Conservation (phyloP, 2,113 vertebrate species). For the Pomatostomus ruficeps region DNA sequence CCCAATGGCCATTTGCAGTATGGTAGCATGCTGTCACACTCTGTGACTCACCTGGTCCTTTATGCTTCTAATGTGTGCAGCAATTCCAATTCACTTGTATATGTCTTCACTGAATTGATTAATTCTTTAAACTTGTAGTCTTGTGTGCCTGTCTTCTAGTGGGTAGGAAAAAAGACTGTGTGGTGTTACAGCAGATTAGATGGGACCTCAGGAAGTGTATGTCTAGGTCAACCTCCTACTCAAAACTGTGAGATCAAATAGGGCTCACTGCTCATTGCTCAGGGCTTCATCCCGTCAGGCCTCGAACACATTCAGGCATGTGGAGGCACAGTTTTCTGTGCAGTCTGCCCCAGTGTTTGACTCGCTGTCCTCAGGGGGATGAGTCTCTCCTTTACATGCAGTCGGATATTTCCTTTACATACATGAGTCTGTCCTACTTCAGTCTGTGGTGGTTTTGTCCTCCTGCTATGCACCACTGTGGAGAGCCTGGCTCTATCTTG, state of each 20-base stretch:
- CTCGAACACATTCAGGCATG: neutral
- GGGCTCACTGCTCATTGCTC: neutral
- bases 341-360: neutral
- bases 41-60: neutral
- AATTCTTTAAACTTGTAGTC: neutral
- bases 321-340: neutral
- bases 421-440: neutral
- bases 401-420: neutral
- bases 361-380: neutral
- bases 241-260: neutral
- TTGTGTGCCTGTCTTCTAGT: neutral
- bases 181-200: neutral
- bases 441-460: neutral
- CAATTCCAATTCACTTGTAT: neutral
- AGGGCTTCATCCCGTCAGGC: neutral
- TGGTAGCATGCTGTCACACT: accelerated
- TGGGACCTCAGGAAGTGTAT: neutral
- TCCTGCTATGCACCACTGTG: neutral
- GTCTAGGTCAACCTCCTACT: neutral
- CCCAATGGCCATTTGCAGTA: neutral
- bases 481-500: neutral
- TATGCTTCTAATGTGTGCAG: neutral
- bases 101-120: neutral
- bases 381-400: neutral
- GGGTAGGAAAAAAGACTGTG: neutral